Evolutionary conservation across 1,140 invertebrate species (phyloP).

Genomic region (Amphibalanus amphitrite): DNA sequence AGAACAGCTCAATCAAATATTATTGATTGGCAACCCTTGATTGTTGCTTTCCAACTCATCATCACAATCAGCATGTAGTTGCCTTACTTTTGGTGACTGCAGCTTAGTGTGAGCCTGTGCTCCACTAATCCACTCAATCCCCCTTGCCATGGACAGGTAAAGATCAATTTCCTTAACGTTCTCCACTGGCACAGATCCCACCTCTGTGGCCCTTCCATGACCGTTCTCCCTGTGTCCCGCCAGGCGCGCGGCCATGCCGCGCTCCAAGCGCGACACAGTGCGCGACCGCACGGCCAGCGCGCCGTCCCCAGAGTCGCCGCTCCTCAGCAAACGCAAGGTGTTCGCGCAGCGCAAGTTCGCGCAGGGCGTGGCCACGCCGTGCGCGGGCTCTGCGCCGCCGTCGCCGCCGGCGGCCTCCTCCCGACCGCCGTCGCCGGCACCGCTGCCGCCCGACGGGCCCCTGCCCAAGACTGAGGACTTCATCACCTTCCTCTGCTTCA

Average conservation of each 20-base stretch:
- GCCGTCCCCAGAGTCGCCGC: background rate
- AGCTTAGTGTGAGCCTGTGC: no score
- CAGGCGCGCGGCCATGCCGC: background rate
- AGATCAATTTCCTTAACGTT: no score
- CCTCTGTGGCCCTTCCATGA: no score
- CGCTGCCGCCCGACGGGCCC: background rate
- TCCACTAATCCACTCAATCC: no score
- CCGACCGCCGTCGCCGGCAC: background rate
- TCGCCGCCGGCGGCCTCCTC: background rate
- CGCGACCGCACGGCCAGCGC: background rate
- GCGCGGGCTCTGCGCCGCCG: slow-evolving; percentile 4
- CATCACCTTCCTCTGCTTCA: slow-evolving; percentile 68
- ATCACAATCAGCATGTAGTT: no score
- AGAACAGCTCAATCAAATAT: no score
- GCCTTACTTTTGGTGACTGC: no score
- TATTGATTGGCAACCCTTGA: no score
- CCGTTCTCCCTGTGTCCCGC: no score
- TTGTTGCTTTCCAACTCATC: no score
- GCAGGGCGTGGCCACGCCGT: slow-evolving; percentile 38
- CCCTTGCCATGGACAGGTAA: no score
- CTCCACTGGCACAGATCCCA: no score
- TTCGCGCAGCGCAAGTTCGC: slow-evolving; percentile 83
- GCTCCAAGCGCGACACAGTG: background rate
- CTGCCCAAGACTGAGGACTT: slow-evolving; percentile 78
- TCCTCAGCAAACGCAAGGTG: slow-evolving; percentile 25